These are phyloP conservation scores for Cottoperca gobio DNA, from an alignment of 2,797 vertebrate genomes.

Conservation along the genomic window DNA sequence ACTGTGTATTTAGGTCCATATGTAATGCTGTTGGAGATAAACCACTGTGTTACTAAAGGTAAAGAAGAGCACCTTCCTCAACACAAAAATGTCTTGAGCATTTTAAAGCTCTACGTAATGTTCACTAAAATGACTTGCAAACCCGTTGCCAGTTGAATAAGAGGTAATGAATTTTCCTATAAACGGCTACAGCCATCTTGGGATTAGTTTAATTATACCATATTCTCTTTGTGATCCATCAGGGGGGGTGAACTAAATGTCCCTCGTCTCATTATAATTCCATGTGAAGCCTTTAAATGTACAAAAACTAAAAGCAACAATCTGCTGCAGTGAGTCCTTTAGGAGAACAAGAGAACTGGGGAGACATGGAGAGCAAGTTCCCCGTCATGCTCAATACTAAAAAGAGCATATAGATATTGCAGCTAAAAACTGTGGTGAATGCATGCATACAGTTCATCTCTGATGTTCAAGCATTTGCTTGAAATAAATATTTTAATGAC, in stretches of 20 bases:
- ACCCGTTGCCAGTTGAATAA: conserved; percentile 17
- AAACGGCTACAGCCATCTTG: conserved; percentile 50
- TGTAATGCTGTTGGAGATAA: background rate
- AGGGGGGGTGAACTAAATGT: conserved; percentile 45
- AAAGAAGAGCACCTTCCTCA: background rate
- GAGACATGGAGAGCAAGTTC: conserved; percentile 4
- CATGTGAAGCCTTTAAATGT: conserved; percentile 35
- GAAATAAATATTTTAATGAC: background rate
- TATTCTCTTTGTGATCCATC: conserved; percentile 51
- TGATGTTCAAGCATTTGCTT: background rate
- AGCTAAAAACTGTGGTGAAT: background rate
- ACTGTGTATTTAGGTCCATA: background rate
- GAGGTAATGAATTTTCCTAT: conserved; percentile 53
- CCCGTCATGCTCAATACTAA: background rate
- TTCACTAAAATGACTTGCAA: conserved; percentile 49
- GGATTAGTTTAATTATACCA: conserved; percentile 64
- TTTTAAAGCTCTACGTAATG: conserved; percentile 16
- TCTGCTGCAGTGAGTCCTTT: conserved; percentile 19
- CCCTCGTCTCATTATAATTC: conserved; percentile 48
- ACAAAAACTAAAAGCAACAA: conserved; percentile 28
- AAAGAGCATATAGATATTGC: background rate
- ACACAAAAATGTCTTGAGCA: background rate
- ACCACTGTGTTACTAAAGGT: background rate
- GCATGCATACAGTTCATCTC: too few relatives aligned
- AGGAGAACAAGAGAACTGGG: conserved; percentile 14